Base-by-base conservation (phyloP, 2,888 invertebrate species). In the Coremacera marginata region DNA sequence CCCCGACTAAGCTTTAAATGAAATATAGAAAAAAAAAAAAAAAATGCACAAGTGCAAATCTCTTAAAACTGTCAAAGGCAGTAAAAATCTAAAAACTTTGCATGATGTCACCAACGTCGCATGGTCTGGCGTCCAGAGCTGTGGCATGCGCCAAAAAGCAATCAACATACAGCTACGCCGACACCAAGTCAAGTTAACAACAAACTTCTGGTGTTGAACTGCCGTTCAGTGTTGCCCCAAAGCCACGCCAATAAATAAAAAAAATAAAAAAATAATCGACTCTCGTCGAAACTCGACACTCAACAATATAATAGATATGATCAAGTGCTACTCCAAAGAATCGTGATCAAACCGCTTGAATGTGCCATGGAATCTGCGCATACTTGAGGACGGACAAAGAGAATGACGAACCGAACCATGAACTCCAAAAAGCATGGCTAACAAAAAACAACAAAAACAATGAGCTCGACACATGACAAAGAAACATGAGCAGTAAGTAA, bases 61-160 rank as follows among this genome's bases (percentile, higher is more conserved):
- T 37, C 37, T 37, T 37, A 37, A 37, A 37, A 14, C 44, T 44
- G 44, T 44, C 44, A 27, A 25, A 60, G 60, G 27, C 27, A 60
- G 5, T 4, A 60, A 60, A 60, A 60, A 22, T 14, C 27, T 60
- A 27, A 60, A 60, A 60, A 60, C 14, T 68, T 37, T 27, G 49
- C 37, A 68, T 68, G 68, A 68, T 68, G 68, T 68, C 68, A 68
- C 27, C 68, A 68, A 19, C 7, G 51, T 37, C 31, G 51, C n/a
- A 68, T 19, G 25, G 68, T 51, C 51, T 51, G 67, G 49, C 19
- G 27, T 68, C 51, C 68, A 68, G 68, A 68, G 51, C 16, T 49
- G 22, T 68, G 68, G 68, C 68, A 68, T 68, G 68, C 51, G 68
- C 68, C 68, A 68, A 25, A 68, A 68, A 44, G 25, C 37, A 68